Percentiles rank a stretch among this genome's conserved stretches.
These are phyloP conservation scores for Diceros bicornis DNA, from an alignment of 2,797 vertebrate species.

Conservation along the genomic window DNA sequence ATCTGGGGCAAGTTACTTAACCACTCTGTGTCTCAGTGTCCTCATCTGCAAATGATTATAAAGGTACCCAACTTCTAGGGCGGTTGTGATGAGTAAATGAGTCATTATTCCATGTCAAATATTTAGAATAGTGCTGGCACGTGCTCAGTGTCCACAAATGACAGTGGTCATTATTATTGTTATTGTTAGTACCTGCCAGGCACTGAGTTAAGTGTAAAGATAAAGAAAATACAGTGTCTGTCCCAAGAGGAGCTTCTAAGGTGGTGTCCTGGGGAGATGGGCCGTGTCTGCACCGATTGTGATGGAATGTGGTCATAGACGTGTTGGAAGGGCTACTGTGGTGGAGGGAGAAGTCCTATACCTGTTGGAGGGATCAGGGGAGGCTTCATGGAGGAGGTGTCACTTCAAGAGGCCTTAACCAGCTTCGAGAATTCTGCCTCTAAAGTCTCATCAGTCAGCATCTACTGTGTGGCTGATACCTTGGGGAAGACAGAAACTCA, in stretches of 20 bases:
- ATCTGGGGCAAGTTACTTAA: not conserved
- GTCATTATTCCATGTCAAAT: not conserved
- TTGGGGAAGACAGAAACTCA: not conserved
- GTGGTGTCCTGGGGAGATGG: not conserved
- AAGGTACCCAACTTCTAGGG: not conserved
- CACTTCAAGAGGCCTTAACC: not conserved
- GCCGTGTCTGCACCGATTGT: not conserved
- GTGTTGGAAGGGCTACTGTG: not conserved
- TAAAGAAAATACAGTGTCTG: not conserved
- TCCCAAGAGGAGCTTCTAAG: not conserved
- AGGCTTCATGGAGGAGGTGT: slow-evolving; percentile 25
- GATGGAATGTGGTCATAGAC: not conserved
- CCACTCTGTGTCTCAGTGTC: not conserved
- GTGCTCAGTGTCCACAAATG: not conserved
- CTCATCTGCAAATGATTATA: not conserved
- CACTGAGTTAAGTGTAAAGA: not conserved
- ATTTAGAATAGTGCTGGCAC: not conserved
- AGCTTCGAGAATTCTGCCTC: not conserved
- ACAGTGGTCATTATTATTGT: not conserved
- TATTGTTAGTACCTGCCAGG: not conserved
- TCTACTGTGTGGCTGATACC: not conserved
- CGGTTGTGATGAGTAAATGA: not conserved
- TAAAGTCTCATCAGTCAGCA: not conserved
- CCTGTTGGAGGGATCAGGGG: not conserved
- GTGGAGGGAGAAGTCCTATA: not conserved